Evolutionary conservation across 2,797 vertebrate species (phyloP).

Genomic region (Notolabrus celidotus): DNA sequence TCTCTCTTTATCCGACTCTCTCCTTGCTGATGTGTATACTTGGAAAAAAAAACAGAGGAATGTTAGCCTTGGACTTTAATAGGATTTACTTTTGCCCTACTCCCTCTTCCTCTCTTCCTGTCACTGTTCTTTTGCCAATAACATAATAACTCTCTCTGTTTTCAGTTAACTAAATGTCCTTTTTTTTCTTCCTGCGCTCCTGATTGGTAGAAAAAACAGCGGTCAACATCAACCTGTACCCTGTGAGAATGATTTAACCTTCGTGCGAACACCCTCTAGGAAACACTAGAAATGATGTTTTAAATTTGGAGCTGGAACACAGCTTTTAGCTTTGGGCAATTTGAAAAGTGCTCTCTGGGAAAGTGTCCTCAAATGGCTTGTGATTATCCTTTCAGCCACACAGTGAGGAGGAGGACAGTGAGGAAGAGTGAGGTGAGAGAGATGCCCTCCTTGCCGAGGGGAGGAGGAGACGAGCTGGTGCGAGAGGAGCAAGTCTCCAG

Average conservation of each 20-base stretch:
- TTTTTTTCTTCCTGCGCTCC: background rate
- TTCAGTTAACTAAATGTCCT: background rate
- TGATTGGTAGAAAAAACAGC: background rate
- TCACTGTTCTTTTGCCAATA: background rate
- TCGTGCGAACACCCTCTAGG: background rate
- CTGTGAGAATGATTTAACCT: constrained; percentile 3
- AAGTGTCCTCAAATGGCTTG: background rate
- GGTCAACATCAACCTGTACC: background rate
- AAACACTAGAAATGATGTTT: constrained; percentile 1
- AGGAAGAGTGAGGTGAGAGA: constrained; percentile 91
- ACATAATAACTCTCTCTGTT: background rate
- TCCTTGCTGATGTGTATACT: background rate
- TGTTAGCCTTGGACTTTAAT: background rate
- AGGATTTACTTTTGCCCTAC: constrained; percentile 8
- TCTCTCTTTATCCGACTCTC: background rate
- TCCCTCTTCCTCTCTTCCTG: background rate
- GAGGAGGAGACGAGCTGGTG: constrained; percentile 86
- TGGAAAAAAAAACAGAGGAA: background rate
- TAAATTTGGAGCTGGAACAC: background rate
- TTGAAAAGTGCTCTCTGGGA: background rate
- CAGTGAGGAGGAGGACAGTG: constrained; percentile 93
- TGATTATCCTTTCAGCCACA: constrained; percentile 86
- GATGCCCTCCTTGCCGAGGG: constrained; percentile 93
- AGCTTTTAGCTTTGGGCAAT: background rate
- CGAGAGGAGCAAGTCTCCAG: constrained; percentile 95